Conservation (phyloP, 2,113 vertebrate genomes). For the Chloebia gouldiae region DNA sequence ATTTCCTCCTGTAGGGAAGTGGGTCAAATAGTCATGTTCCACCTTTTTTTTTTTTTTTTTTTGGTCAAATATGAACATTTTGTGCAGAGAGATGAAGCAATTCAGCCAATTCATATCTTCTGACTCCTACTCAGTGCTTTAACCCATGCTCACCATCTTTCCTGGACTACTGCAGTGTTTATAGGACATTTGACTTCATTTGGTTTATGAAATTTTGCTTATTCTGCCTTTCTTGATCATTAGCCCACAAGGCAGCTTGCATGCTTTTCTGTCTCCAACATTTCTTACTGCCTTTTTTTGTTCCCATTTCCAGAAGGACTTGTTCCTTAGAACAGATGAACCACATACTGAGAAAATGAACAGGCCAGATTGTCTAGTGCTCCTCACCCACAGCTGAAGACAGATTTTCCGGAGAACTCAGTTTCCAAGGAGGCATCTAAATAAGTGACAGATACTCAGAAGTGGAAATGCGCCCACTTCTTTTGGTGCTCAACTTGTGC, state of each 20-base stretch:
- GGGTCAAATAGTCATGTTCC: neutral
- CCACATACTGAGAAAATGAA: slow-evolving; percentile 32
- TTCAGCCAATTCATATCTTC: neutral
- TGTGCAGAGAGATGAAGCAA: neutral
- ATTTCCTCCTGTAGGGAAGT: neutral
- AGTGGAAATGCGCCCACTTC: slow-evolving; percentile 30
- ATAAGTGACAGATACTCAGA: slow-evolving; percentile 52
- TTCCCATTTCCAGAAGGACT: slow-evolving; percentile 30
- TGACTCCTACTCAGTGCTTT: neutral
- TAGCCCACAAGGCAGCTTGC: neutral
- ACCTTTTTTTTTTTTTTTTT: neutral
- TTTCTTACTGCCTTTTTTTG: slow-evolving; percentile 3
- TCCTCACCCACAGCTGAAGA: slow-evolving; percentile 8
- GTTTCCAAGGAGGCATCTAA: slow-evolving; percentile 48
- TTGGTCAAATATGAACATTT: neutral
- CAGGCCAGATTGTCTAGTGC: slow-evolving; percentile 55
- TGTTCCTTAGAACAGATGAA: slow-evolving; percentile 63
- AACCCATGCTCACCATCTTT: neutral
- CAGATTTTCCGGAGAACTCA: slow-evolving; percentile 49
- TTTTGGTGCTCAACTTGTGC: slow-evolving; percentile 31
- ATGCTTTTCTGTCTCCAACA: neutral
- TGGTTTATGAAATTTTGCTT: neutral
- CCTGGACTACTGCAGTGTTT: neutral
- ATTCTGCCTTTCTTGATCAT: slow-evolving; percentile 22
- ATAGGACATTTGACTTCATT: neutral